Evolutionary conservation across 2,888 invertebrate genomes (phyloP).

Genomic region (Coenonympha glycerion): DNA sequence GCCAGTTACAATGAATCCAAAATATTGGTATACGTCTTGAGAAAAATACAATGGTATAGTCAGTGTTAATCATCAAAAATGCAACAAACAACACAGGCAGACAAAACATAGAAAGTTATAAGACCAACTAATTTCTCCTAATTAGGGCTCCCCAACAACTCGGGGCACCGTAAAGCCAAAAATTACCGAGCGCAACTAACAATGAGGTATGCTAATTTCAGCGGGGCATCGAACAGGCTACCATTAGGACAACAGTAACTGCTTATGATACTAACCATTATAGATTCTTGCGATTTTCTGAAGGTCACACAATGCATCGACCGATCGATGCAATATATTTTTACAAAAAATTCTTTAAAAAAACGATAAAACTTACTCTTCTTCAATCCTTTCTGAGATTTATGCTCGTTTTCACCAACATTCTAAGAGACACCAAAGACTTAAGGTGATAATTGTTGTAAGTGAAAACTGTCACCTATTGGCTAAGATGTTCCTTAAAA

Average conservation of each 20-base stretch:
- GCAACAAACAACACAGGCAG: conserved; percentile 1
- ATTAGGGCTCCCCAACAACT: conserved; percentile 33
- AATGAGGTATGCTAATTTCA: conserved; percentile 69
- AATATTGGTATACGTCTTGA: not conserved
- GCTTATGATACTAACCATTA: conserved; percentile 53
- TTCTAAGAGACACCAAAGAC: no score
- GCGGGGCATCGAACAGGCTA: conserved; percentile 45
- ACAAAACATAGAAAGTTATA: conserved; percentile 49
- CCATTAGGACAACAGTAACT: conserved; percentile 54
- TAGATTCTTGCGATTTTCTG: conserved; percentile 43
- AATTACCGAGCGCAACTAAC: conserved; percentile 59
- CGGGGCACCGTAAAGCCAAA: conserved; percentile 40
- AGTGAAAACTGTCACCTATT: no score
- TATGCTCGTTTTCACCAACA: no score
- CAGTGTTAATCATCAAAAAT: not conserved
- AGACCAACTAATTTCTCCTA: conserved; percentile 48
- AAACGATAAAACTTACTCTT: no score
- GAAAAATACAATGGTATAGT: not conserved
- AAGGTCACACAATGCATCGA: conserved; percentile 26
- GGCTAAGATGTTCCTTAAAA: no score
- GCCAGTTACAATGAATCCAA: no score
- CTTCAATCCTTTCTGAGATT: no score
- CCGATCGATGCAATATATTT: not conserved
- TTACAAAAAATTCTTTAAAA: no score
- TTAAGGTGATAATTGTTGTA: no score